A percentile compares a stretch with the other conserved stretches of the same genome.
Conservation (phyloP, 2,797 vertebrate genomes). For the Antrozous pallidus region DNA sequence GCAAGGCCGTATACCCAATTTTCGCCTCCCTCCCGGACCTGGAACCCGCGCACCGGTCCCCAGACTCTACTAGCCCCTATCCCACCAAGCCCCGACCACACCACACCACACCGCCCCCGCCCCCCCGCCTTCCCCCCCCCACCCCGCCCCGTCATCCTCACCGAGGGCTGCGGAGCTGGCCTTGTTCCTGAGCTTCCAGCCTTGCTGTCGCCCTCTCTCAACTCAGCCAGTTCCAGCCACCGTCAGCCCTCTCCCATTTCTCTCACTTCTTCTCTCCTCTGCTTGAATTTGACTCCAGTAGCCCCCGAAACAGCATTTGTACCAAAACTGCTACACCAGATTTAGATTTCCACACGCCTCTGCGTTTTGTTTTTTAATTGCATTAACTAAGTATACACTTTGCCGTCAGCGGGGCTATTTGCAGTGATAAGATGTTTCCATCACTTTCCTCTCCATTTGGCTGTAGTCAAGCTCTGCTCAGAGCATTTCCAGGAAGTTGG, state of each 20-base stretch:
- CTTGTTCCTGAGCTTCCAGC: background rate
- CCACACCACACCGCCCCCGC: too few relatives aligned
- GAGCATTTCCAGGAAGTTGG: slow-evolving; percentile 35
- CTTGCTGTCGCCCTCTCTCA: background rate
- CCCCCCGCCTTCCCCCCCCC: too few relatives aligned
- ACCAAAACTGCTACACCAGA: slow-evolving; percentile 70
- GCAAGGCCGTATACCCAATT: slow-evolving; percentile 46
- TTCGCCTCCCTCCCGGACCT: background rate
- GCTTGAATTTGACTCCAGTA: slow-evolving; percentile 66
- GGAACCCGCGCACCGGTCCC: background rate
- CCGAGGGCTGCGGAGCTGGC: background rate
- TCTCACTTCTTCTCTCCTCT: slow-evolving; percentile 62
- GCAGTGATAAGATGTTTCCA: background rate
- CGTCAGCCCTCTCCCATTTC: slow-evolving; percentile 21
- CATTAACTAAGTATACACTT: slow-evolving; percentile 72
- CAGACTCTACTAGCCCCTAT: background rate
- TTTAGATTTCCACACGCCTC: slow-evolving; percentile 67
- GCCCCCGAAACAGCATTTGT: slow-evolving; percentile 56
- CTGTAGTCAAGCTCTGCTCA: background rate
- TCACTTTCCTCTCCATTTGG: background rate
- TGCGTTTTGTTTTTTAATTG: slow-evolving; percentile 74
- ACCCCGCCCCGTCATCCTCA: slow-evolving; percentile 48
- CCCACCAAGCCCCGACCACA: background rate
- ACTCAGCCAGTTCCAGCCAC: background rate
- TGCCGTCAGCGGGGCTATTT: slow-evolving; percentile 41